Evolutionary conservation across 2,797 vertebrate genomes (phyloP), one percentile per base, ranked within the genome.

Genomic region (Salarias fasciatus): DNA sequence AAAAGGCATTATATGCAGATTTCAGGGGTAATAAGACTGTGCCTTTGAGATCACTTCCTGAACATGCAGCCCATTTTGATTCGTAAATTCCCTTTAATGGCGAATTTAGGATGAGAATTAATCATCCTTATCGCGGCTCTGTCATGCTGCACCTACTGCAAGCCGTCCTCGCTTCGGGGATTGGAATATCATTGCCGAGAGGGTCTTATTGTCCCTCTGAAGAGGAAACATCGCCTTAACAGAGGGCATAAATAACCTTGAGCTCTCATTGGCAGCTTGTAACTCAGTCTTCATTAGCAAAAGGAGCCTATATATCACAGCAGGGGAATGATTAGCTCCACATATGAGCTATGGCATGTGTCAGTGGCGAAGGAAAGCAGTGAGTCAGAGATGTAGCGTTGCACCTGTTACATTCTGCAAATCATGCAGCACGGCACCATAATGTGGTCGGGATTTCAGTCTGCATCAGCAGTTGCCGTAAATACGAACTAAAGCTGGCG

Each of bases 211-310:
- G 77, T 83, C 48, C 63, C 15, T 0, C 12, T 37, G 36, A 72
- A 68, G 63, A 69, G 63, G 69, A 82, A 78, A 59, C 48, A 42
- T 37, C 61, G 45, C 45, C 43, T 38, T 54, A 48, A 74, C 45
- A 14, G 38, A 53, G 14, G 44, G 44, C 73, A 86, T 86, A 86
- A 85, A 90, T 82, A 84, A 80, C 64, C 63, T 62, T 72, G 57
- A 74, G 76, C 59, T 75, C 66, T 54, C 72, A 72, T 64, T 76
- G 86, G 86, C 78, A 81, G 83, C 82, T 83, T 84, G 69, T 83
- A 79, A 80, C 73, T 86, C 77, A 69, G 83, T 85, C 63, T 88
- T 86, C 83, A 85, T 82, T 83, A 84, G 85, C 66, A 58, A 70
- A 86, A 75, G 47, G 57, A 58, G 66, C 38, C 71, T 30, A 83